Evolutionary conservation across 1,140 invertebrate species (phyloP), one percentile per base, ranked within the genome.

Genomic region (Archegozetes longisetosus): DNA sequence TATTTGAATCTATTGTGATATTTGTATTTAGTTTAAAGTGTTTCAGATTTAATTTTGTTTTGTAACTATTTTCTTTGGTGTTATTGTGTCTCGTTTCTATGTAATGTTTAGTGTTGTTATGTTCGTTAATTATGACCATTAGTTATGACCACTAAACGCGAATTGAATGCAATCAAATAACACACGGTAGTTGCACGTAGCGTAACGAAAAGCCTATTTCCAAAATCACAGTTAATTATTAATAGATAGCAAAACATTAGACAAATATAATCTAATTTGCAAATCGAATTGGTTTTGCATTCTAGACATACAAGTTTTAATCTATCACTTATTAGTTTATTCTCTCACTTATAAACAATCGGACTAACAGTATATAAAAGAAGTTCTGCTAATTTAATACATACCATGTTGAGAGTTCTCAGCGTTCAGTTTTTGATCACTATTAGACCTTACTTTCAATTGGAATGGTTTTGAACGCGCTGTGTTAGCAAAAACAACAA

Each of bases 401-500:
- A 25, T 58, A 58, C 57, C 66, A 48, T 67, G 67, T 50, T 68
- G 67, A 12, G 65, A 64, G 47, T 66, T 61, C 23, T 61, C 55
- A 40, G 58, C 64, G 47, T 68, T 68, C 32, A 61, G 28, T 17
- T 28, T 48, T 40, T 67, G 67, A 51, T 67, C 66, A 51, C 29
- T 46, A 54, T 68, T 68, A 20, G 65, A 66, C 53, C 63, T 62
- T 0, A 68, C 67, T 32, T 66, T 66, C 2, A 68, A 26, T 53
- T 67, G 64, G 60, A 68, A 68, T 2, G 67, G 67, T 23, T 68
- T 68, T 24, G 67, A 68, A 23, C 66, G 64, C 55, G 67, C 66
- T 66, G 55, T 23, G 52, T 49, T 57, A 52, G 17, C 51, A 60
- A 22, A 53, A n/a, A 62, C 46, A 12, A 32, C 24, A 60, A 52